Evolutionary conservation across 1,140 invertebrate species (phyloP).

Genomic region (Nixonia krombeini): DNA sequence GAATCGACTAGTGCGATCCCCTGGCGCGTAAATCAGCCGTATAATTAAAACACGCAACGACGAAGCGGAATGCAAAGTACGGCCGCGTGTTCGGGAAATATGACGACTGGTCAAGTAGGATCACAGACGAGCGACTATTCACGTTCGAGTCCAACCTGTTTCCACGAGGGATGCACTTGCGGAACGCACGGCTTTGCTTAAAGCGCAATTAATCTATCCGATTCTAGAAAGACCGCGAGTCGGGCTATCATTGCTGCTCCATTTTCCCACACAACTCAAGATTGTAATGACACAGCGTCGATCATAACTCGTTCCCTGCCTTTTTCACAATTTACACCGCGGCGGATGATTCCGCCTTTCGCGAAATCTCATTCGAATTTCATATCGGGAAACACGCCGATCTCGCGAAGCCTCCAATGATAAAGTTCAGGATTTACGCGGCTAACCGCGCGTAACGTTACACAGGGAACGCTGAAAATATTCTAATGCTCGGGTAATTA

Average conservation of each 20-base stretch:
- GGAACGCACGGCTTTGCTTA: conserved; percentile 10
- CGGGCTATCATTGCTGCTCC: conserved; percentile 19
- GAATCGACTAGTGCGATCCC: no score
- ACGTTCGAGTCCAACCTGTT: conserved; percentile 24
- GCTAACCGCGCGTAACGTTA: conserved; percentile 4
- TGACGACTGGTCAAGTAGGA: conserved; percentile 10
- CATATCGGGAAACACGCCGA: conserved; percentile 11
- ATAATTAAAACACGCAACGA: no score
- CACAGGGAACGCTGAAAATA: conserved; percentile 10
- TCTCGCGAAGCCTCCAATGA: conserved; percentile 19
- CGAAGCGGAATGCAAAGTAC: conserved; percentile 7
- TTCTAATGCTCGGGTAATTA: conserved; percentile 34
- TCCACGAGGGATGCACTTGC: conserved; percentile 3
- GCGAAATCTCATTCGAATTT: conserved; percentile 28
- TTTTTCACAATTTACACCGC: conserved; percentile 10
- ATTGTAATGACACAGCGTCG: conserved; percentile 17
- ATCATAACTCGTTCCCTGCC: conserved; percentile 18
- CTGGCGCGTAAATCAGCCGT: no score
- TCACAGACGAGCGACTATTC: conserved; percentile 22
- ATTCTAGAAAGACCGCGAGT: conserved; percentile 26
- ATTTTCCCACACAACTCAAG: conserved; percentile 31
- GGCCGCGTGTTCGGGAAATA: conserved; percentile 8
- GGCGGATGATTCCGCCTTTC: conserved; percentile 3
- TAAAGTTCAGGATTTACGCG: conserved; percentile 26
- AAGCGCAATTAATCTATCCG: conserved; percentile 35